Base-by-base conservation (phyloP, 2,113 vertebrate species). In the Coracopsis vasa region DNA sequence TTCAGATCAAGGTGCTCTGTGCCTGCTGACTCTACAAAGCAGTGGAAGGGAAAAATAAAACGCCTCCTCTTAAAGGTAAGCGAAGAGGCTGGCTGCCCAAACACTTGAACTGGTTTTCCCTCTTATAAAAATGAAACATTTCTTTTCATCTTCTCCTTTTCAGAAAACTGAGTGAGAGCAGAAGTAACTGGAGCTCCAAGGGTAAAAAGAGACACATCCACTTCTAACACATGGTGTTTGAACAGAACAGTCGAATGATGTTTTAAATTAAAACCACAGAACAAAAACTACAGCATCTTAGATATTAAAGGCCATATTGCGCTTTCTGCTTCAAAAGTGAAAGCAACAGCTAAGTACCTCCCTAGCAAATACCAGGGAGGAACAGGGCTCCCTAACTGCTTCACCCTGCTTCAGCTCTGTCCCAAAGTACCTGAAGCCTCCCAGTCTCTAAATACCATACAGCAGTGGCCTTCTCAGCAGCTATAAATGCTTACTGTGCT, bases 21-120 rank as follows among this genome's bases (percentile, higher is more conserved):
- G 45, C 45, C 44, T 77, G 53, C 48, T 17, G 45, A 54, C 50
- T 50, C 39, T 16, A 74, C 35, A 85, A 65, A 85, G 72, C 48
- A 50, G 13, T 31, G 37, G 21, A 86, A 93, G 21, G n/a, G 45
- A 70, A 92, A 90, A 95, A 93, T 58, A 96, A 96, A 93, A 91
- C 2, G 6, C 78, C 70, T 93, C 29, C 64, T 86, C 21, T 64
- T 35, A 50, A 72, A 33, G 31, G 21, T 86, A 74, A 86, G 42
- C 3, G 3, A 86, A 86, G 67, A 75, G 51, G 45, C 13, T 12
- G 47, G 19, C 42, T 93, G 75, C 69, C 42, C 48, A 29, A 88
- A 72, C 39, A 19, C 48, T 82, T 94, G 47, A 81, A 47, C 27
- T 48, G 28, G 3, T 65, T 93, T 94, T 61, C 39, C 42, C 35